Conservation (phyloP, 2,797 vertebrate species). For the Fundulus diaphanus region DNA sequence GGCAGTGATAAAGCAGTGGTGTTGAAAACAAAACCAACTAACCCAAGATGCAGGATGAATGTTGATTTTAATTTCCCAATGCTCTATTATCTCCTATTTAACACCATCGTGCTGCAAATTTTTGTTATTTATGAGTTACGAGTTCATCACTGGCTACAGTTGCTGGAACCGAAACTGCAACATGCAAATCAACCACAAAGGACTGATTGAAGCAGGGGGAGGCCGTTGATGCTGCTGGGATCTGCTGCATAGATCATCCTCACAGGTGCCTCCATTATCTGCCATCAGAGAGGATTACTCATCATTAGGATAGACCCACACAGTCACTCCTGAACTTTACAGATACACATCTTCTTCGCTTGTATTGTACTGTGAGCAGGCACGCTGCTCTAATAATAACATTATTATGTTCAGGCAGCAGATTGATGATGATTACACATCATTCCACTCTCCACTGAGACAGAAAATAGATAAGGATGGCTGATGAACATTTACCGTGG, state of each 20-base stretch:
- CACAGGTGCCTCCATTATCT: constrained; percentile 58
- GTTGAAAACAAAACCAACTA: constrained; percentile 31
- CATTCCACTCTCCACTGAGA: constrained; percentile 57
- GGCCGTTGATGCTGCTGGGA: constrained; percentile 7
- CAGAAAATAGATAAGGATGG: constrained; percentile 64
- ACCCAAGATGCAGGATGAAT: constrained; percentile 18
- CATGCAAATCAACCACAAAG: constrained; percentile 57
- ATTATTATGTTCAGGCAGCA: constrained; percentile 60
- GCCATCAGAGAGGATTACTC: constrained; percentile 61
- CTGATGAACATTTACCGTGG: constrained; percentile 44
- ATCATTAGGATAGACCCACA: constrained; percentile 54
- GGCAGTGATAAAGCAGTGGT: constrained; percentile 20
- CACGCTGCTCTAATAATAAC: constrained; percentile 61
- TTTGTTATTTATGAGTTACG: constrained; percentile 33
- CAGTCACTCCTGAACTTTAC: constrained; percentile 24
- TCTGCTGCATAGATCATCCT: constrained; percentile 54
- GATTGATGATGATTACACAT: constrained; percentile 70
- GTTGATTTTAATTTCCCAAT: constrained; percentile 35
- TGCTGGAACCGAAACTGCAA: constrained; percentile 55
- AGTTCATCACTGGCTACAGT: constrained; percentile 58
- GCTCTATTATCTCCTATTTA: constrained; percentile 63
- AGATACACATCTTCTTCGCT: constrained; percentile 9
- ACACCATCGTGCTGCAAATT: constrained; percentile 51
- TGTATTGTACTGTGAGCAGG: constrained; percentile 27
- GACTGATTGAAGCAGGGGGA: constrained; percentile 44